Evolutionary conservation across 2,113 vertebrate genomes (phyloP).

Genomic region (Sus scrofa): T2T-Sscrofa CM000828.6:29462001-29462500

Average conservation of each 20-base stretch:
- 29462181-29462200: not conserved
- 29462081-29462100: constrained; percentile 7
- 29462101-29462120: constrained; percentile 45
- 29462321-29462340: not conserved
- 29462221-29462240: constrained; percentile 34
- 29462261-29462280: constrained; percentile 39
- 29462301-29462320: not conserved
- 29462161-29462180: not conserved
- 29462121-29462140: constrained; percentile 7
- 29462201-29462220: not conserved
- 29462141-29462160: not conserved
- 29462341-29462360: not conserved
- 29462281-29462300: not conserved
- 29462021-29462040: constrained; percentile 32
- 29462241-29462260: not conserved
- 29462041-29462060: constrained; percentile 19
- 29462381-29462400: too few relatives aligned
- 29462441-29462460: too few relatives aligned
- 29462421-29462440: too few relatives aligned
- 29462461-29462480: too few relatives aligned
- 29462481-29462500: too few relatives aligned
- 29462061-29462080: constrained; percentile 53
- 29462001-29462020: constrained; percentile 20
- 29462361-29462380: too few relatives aligned
- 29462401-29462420: too few relatives aligned